A percentile compares a stretch with the other conserved stretches of the same genome.
These are phyloP conservation scores for Tribolium castaneum DNA, from an alignment of 1,140 invertebrate species.

Conservation along the genomic window DNA sequence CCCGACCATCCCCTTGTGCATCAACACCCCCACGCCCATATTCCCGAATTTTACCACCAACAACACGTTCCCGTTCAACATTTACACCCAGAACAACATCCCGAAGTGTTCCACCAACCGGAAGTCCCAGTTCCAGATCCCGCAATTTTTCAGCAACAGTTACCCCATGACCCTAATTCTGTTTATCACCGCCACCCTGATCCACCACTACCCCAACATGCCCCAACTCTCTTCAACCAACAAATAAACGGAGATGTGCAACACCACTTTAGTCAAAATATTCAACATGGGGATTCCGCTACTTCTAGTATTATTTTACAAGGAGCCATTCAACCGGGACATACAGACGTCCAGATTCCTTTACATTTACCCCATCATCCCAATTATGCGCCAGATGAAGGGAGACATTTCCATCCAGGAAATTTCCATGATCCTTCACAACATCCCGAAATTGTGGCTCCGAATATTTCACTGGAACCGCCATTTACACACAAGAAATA, in stretches of 20 bases:
- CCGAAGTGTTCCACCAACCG: not conserved
- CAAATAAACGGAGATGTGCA: constrained; percentile 26
- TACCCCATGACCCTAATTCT: constrained; percentile 38
- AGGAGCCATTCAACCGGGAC: constrained; percentile 54
- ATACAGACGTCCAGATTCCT: constrained; percentile 56
- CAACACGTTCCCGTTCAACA: not conserved
- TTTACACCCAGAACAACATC: not conserved
- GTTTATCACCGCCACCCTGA: not conserved
- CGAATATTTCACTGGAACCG: constrained; percentile 51
- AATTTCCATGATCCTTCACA: constrained; percentile 8
- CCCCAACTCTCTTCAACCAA: constrained; percentile 28
- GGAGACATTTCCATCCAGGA: constrained; percentile 2
- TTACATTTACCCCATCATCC: constrained; percentile 56
- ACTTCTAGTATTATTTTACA: constrained; percentile 29
- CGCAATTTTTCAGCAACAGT: constrained; percentile 26
- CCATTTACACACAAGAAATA: constrained; percentile 40
- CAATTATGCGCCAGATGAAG: constrained; percentile 32
- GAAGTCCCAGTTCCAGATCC: constrained; percentile 1
- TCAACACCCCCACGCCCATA: not conserved
- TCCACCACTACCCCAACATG: not conserved
- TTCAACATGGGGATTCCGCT: not conserved
- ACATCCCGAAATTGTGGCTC: constrained; percentile 45
- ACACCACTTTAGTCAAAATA: constrained; percentile 11
- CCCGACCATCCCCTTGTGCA: not conserved
- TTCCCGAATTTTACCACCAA: not conserved